A percentile compares a stretch with the other conserved stretches of the same genome.
phyloP scores from a whole-genome alignment of 2,888 invertebrate species.

The Polyommatus iphigenia region DNA sequence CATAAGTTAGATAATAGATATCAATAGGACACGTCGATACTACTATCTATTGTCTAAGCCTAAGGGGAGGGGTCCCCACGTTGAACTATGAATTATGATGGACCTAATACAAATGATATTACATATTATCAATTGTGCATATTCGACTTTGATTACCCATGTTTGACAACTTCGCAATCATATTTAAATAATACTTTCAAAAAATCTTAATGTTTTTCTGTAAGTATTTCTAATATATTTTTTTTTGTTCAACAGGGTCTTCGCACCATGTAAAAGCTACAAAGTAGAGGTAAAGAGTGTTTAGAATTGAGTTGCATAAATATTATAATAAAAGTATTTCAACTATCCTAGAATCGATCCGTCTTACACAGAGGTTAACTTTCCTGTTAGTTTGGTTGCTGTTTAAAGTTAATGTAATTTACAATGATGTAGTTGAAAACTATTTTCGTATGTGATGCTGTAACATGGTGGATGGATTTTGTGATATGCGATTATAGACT shows the following conservation, averaged over 20 bases:
- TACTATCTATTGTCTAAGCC: background rate
- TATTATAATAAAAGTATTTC: slow-evolving; percentile 27
- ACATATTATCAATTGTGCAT: too few relatives aligned
- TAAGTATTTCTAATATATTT: slow-evolving; percentile 5
- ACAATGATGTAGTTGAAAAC: slow-evolving; percentile 31
- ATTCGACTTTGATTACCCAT: too few relatives aligned
- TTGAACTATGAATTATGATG: too few relatives aligned
- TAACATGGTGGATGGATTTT: slow-evolving; percentile 19
- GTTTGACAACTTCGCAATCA: too few relatives aligned
- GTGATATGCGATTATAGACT: slow-evolving; percentile 32
- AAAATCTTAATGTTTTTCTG: too few relatives aligned
- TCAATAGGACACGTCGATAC: too few relatives aligned
- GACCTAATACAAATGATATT: too few relatives aligned
- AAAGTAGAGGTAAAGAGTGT: slow-evolving; percentile 39
- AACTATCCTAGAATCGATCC: slow-evolving; percentile 34
- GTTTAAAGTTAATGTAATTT: slow-evolving; percentile 26
- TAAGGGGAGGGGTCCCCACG: background rate
- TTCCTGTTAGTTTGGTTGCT: slow-evolving; percentile 30
- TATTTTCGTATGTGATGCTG: slow-evolving; percentile 28
- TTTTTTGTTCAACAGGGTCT: slow-evolving; percentile 59
- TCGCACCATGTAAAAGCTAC: slow-evolving; percentile 49
- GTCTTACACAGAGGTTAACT: slow-evolving; percentile 30
- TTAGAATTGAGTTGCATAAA: slow-evolving; percentile 36
- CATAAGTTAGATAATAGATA: background rate
- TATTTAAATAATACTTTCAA: too few relatives aligned